These are phyloP conservation scores for Cephalotes varians DNA, from an alignment of 2,888 invertebrate genomes.

Conservation along the genomic window DNA sequence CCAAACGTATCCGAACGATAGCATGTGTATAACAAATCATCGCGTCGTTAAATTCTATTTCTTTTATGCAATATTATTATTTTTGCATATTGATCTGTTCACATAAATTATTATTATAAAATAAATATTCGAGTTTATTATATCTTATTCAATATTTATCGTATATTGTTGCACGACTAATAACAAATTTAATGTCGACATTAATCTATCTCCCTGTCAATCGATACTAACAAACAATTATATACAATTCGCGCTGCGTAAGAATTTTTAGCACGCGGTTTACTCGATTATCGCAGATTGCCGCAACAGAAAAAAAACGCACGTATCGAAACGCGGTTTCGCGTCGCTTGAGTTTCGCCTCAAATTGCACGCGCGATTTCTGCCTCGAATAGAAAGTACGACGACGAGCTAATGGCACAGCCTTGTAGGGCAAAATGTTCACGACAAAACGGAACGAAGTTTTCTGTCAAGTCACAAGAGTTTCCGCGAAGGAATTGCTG, in stretches of 20 bases:
- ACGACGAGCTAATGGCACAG: conserved; percentile 9
- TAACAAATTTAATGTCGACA: not conserved
- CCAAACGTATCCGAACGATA: not conserved
- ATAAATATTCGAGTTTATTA: not conserved
- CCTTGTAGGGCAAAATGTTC: conserved; percentile 17
- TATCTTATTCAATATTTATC: not conserved
- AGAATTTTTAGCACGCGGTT: not conserved
- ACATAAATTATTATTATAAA: not conserved
- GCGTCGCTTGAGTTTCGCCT: conserved; percentile 24
- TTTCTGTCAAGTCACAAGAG: conserved; percentile 18
- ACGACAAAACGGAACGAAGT: not conserved
- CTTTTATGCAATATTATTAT: not conserved
- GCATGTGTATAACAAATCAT: not conserved
- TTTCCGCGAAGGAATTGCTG: not conserved
- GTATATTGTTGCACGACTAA: not conserved
- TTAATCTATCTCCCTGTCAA: not conserved
- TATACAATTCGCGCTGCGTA: not conserved
- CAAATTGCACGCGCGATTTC: conserved; percentile 39
- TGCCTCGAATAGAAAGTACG: conserved; percentile 41
- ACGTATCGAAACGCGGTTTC: conserved; percentile 1
- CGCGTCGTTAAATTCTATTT: not conserved
- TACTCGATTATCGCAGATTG: not conserved
- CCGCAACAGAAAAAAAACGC: not conserved
- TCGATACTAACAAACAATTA: not conserved
- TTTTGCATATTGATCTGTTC: not conserved